These are phyloP conservation scores for Hemichromis elongatus DNA, from an alignment of 2,113 vertebrate genomes.

Conservation along the genomic window DNA sequence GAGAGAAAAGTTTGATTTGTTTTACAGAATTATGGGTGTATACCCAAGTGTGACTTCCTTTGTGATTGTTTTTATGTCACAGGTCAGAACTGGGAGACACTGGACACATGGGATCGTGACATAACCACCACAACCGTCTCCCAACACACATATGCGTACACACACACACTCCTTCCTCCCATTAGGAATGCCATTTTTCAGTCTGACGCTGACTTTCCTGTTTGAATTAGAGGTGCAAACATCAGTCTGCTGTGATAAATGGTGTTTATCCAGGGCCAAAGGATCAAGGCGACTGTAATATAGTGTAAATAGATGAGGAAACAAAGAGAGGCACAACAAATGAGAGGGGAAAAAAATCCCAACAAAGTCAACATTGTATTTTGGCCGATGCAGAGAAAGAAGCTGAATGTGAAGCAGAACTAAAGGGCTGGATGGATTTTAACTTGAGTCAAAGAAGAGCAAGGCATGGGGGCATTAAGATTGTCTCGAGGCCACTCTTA, in stretches of 20 bases:
- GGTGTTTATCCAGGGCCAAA: too few relatives aligned
- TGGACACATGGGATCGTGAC: slow-evolving; percentile 47
- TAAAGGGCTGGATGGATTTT: slow-evolving; percentile 41
- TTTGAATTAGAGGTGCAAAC: slow-evolving; percentile 68
- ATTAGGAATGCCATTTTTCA: slow-evolving; percentile 68
- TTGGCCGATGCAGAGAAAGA: neutral
- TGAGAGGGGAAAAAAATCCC: neutral
- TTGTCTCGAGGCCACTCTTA: slow-evolving; percentile 65
- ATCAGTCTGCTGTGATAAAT: slow-evolving; percentile 60
- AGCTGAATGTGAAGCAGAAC: slow-evolving; percentile 18
- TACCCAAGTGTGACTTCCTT: neutral
- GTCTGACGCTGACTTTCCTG: slow-evolving; percentile 49
- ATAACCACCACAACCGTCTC: slow-evolving; percentile 27
- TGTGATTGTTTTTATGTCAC: slow-evolving; percentile 31
- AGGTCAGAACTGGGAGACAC: slow-evolving; percentile 42
- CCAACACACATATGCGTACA: neutral
- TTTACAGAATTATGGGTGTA: neutral
- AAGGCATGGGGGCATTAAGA: slow-evolving; percentile 41
- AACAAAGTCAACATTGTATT: neutral
- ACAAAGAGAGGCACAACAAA: slow-evolving; percentile 22
- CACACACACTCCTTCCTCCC: neutral
- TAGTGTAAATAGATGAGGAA: slow-evolving; percentile 67
- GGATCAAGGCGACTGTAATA: slow-evolving; percentile 64
- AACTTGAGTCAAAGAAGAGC: slow-evolving; percentile 26
- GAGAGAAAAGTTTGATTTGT: neutral